A percentile compares a stretch with the other conserved stretches of the same genome.
phyloP scores from a whole-genome alignment of 2,888 invertebrate genomes.

The Apocheima hispidaria region DNA sequence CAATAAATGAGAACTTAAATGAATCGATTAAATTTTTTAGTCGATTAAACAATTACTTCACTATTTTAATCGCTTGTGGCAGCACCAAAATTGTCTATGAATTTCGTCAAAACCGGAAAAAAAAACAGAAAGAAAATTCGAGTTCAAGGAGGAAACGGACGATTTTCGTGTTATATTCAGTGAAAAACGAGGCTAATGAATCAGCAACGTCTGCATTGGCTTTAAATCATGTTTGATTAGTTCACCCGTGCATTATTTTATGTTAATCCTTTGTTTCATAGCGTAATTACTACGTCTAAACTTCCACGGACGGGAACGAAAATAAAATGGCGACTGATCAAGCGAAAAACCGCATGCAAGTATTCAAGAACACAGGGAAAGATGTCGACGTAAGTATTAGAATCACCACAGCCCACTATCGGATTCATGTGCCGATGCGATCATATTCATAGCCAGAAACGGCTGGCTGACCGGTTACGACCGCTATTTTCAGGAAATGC shows the following conservation, averaged over 20 bases:
- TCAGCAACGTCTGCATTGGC: conserved; percentile 71
- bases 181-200: conserved; percentile 73
- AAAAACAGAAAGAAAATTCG: conserved; percentile 62
- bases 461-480: conserved; percentile 43
- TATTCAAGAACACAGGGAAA: conserved; percentile 99
- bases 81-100: conserved; percentile 53
- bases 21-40: conserved; percentile 23
- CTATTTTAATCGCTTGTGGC: conserved; percentile 3
- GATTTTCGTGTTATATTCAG: conserved; percentile 68
- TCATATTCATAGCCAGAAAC: conserved; percentile 11
- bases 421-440: background rate
- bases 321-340: conserved; percentile 92
- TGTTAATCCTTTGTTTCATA: conserved; percentile 77
- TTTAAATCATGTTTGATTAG: conserved; percentile 80
- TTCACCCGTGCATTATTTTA: conserved; percentile 69
- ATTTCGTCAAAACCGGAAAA: conserved; percentile 36
- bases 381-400: conserved; percentile 97
- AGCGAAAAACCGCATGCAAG: conserved; percentile 95
- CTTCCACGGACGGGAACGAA: conserved; percentile 71
- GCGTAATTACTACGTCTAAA: conserved; percentile 73
- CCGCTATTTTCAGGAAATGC: conserved; percentile 93
- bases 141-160: conserved; percentile 72
- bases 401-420: conserved; percentile 9
- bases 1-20: conserved; percentile 35
- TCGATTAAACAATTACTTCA: conserved; percentile 9